phyloP scores from a whole-genome alignment of 2,888 invertebrate genomes.

The Andrena haemorrhoa region DNA sequence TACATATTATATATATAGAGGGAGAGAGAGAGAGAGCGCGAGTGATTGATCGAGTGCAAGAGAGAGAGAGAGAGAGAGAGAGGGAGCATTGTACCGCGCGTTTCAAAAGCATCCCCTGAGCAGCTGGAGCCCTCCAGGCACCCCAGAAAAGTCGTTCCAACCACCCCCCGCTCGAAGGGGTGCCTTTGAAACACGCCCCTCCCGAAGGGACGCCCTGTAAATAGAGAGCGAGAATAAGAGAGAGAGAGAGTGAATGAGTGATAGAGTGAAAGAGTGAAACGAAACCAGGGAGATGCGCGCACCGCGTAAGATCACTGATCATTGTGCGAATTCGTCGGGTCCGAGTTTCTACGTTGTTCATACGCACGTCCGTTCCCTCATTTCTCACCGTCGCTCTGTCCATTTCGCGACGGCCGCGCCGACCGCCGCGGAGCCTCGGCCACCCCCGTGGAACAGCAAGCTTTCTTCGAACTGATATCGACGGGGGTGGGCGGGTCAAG shows the following conservation, averaged over 20 bases:
- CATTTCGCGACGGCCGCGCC: not conserved
- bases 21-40: slow-evolving; percentile 25
- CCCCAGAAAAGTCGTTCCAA: slow-evolving; percentile 26
- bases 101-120: slow-evolving; percentile 60
- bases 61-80: slow-evolving; percentile 8
- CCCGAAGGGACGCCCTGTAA: slow-evolving; percentile 45
- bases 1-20: slow-evolving; percentile 69
- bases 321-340: slow-evolving; percentile 47
- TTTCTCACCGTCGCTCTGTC: slow-evolving; percentile 2
- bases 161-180: slow-evolving; percentile 12
- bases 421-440: not conserved
- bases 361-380: not conserved
- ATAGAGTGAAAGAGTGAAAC: slow-evolving; percentile 10
- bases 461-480: not conserved
- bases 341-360: slow-evolving; percentile 27
- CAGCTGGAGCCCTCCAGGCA: slow-evolving; percentile 24
- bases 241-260: not conserved
- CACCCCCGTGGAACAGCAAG: too few species aligned
- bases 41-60: slow-evolving; percentile 20
- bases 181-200: slow-evolving; percentile 51
- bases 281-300: slow-evolving; percentile 33
- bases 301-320: slow-evolving; percentile 66
- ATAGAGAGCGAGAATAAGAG: slow-evolving; percentile 29
- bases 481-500: not conserved
- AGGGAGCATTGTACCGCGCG: slow-evolving; percentile 65